phyloP scores from a whole-genome alignment of 1,140 invertebrate species.

The Listronotus bonariensis region DNA sequence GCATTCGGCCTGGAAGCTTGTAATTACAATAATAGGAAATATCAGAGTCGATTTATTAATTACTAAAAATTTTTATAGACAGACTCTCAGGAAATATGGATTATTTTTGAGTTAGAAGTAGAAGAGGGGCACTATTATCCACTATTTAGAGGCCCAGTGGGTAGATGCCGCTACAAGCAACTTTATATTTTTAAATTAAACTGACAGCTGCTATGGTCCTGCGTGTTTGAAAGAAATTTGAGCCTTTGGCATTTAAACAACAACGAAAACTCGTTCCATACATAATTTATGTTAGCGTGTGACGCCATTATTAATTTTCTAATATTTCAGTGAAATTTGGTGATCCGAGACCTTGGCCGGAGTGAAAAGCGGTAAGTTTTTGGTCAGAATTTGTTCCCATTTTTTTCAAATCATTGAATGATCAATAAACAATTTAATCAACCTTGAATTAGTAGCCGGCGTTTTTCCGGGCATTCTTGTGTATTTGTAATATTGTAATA shows the following conservation, averaged over 20 bases:
- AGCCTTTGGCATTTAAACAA: constrained; percentile 8
- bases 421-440: not conserved
- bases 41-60: too few species aligned
- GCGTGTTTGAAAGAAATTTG: not conserved
- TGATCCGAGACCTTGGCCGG: not conserved
- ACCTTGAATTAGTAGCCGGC: not conserved
- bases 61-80: too few species aligned
- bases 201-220: not conserved
- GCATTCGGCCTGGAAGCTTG: too few species aligned
- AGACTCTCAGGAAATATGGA: too few species aligned
- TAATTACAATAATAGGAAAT: too few species aligned
- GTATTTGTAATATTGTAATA: too few species aligned
- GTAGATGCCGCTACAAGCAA: not conserved
- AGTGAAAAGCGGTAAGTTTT: not conserved
- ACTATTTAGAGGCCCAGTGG: too few species aligned
- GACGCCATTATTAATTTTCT: constrained; percentile 3
- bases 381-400: not conserved
- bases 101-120: too few species aligned
- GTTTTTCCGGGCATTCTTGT: not conserved
- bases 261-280: constrained; percentile 1
- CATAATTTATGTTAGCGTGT: constrained; percentile 3
- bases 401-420: not conserved
- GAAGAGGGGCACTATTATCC: too few species aligned
- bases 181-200: not conserved
- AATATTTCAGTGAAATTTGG: constrained; percentile 5